A percentile compares a stretch with the other conserved stretches of the same genome.
Conservation (phyloP, 2,113 vertebrate genomes). For the Haemorhous mexicanus region DNA sequence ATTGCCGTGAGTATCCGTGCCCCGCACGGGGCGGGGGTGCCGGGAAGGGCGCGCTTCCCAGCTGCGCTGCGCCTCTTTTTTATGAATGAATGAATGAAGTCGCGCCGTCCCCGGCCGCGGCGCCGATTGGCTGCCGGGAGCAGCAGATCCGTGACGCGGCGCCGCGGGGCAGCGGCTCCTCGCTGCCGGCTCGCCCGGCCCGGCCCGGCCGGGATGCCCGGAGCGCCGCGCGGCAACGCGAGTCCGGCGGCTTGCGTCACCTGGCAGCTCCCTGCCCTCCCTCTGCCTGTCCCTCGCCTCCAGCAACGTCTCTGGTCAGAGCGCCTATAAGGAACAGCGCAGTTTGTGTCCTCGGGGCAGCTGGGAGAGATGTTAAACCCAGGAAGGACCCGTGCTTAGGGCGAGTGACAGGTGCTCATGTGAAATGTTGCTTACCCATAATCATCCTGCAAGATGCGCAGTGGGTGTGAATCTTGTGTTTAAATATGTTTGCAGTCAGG, state of each 20-base stretch:
- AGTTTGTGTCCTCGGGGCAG: background rate
- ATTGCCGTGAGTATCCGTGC: conserved; percentile 87
- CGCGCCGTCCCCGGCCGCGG: conserved; percentile 38
- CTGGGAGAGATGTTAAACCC: background rate
- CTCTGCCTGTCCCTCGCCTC: background rate
- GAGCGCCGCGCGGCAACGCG: background rate
- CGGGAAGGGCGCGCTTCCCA: background rate
- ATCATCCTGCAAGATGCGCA: background rate
- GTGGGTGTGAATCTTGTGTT: background rate
- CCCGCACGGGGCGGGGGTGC: background rate
- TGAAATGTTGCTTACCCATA: background rate
- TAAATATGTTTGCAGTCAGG: background rate
- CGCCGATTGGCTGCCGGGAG: conserved; percentile 69
- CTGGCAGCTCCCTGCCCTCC: background rate
- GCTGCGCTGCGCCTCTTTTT: conserved; percentile 25
- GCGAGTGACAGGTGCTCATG: background rate
- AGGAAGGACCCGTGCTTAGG: background rate
- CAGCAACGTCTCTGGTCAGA: rapidly evolving
- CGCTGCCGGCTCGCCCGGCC: background rate
- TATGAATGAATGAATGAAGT: conserved; percentile 77
- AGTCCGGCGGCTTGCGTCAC: background rate
- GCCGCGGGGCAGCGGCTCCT: background rate
- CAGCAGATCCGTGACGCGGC: conserved; percentile 64
- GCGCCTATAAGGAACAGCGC: rapidly evolving
- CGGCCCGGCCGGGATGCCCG: background rate